phyloP scores from a whole-genome alignment of 1,140 invertebrate genomes.

The Drosophila varians region DNA sequence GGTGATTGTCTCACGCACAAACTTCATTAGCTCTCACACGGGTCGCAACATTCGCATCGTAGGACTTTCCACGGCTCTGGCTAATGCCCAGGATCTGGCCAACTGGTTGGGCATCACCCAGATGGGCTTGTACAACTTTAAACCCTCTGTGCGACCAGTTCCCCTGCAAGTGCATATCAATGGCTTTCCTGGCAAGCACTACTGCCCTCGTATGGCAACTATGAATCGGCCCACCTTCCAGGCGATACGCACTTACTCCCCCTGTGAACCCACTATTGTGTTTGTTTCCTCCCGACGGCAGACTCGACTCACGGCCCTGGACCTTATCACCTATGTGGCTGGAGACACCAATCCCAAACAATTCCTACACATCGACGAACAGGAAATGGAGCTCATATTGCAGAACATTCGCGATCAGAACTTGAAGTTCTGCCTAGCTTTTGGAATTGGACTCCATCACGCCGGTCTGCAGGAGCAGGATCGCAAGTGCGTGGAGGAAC shows the following conservation, averaged over 20 bases:
- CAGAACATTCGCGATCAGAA: conserved; percentile 94
- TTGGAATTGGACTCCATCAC: conserved; percentile 99
- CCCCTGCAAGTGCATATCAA: conserved; percentile 97
- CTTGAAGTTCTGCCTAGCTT: conserved; percentile 96
- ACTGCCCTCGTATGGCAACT: conserved; percentile 99
- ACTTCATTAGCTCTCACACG: conserved; percentile 96
- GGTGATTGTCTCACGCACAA: conserved; percentile 93
- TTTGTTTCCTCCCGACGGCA: conserved; percentile 99
- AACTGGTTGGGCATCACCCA: conserved; percentile 97
- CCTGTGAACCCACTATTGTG: conserved; percentile 94
- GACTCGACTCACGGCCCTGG: conserved; percentile 97
- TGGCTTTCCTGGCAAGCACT: conserved; percentile 95
- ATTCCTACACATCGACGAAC: conserved; percentile 95
- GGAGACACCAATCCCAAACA: conserved; percentile 96
- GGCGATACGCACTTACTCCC: conserved; percentile 96
- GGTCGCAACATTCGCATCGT: conserved; percentile 92
- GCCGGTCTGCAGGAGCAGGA: conserved; percentile 97
- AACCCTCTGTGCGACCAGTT: conserved; percentile 98
- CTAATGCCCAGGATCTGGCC: conserved; percentile 98
- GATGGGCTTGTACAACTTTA: conserved; percentile 98
- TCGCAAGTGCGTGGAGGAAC: conserved; percentile 94
- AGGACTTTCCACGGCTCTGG: conserved; percentile 98
- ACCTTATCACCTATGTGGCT: conserved; percentile 96
- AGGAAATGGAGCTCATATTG: conserved; percentile 91
- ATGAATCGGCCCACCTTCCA: conserved; percentile 99